Conservation (phyloP, 2,888 invertebrate species). For the Ormyrus nitidulus region DNA sequence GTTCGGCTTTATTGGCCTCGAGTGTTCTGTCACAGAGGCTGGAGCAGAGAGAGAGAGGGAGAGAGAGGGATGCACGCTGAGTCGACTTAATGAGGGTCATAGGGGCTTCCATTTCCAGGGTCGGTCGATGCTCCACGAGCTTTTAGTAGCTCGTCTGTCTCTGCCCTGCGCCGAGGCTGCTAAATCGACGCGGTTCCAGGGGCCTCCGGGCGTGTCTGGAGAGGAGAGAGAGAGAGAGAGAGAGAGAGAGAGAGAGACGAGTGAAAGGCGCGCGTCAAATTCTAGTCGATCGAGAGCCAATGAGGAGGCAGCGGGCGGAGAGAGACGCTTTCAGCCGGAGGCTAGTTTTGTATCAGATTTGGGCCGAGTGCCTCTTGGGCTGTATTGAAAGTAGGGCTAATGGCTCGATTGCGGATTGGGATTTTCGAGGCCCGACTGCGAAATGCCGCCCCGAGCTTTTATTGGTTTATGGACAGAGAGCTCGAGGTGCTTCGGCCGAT, state of each 20-base stretch:
- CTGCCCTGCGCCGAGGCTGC: not conserved
- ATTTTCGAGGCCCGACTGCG: too few relatives aligned
- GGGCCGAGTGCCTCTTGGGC: too few relatives aligned
- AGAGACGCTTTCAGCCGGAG: too few relatives aligned
- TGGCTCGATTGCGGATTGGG: too few relatives aligned
- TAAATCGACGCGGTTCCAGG: slow-evolving; percentile 10
- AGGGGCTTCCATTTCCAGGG: not conserved
- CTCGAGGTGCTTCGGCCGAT: too few relatives aligned
- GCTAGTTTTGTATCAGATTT: too few relatives aligned
- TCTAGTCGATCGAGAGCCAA: too few relatives aligned
- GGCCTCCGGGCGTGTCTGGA: not conserved
- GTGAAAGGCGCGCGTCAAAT: too few relatives aligned
- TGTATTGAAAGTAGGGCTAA: too few relatives aligned
- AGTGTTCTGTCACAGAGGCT: not conserved
- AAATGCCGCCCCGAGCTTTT: too few relatives aligned
- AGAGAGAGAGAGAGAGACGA: not conserved
- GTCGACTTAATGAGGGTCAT: slow-evolving; percentile 37
- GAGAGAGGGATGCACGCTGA: not conserved
- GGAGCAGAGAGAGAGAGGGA: not conserved
- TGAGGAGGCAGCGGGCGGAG: too few relatives aligned
- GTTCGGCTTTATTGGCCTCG: slow-evolving; percentile 21
- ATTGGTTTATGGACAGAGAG: too few relatives aligned
- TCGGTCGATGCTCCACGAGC: slow-evolving; percentile 9
- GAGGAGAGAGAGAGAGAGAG: not conserved
- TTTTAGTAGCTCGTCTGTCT: slow-evolving; percentile 18